Conservation (phyloP, 2,888 invertebrate genomes). For the Aphodius sticticus region DNA sequence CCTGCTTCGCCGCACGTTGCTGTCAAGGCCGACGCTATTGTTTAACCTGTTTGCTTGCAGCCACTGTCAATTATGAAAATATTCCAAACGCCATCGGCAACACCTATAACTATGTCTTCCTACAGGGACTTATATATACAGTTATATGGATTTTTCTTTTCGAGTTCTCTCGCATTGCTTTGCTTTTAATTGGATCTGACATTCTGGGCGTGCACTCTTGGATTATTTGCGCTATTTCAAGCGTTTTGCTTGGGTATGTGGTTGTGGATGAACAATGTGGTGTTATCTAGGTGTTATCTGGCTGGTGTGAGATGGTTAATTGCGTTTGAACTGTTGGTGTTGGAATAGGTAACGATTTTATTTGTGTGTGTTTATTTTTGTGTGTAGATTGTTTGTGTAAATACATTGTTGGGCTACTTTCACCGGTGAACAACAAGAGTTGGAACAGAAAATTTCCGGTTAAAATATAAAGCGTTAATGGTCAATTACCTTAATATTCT, state of each 20-base stretch:
- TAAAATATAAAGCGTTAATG: not conserved
- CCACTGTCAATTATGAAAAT: conserved; percentile 34
- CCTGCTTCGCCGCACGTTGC: conserved; percentile 20
- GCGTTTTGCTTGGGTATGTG: not conserved
- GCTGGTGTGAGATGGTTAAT: not conserved
- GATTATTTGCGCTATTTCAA: not conserved
- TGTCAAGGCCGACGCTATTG: conserved; percentile 33
- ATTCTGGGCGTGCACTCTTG: conserved; percentile 19
- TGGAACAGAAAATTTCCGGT: not conserved
- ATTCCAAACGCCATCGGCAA: conserved; percentile 30
- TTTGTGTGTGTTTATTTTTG: not conserved
- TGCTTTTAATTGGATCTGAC: conserved; percentile 15
- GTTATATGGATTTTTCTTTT: conserved; percentile 16
- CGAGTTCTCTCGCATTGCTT: not conserved
- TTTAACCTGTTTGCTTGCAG: conserved; percentile 33
- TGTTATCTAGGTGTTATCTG: not conserved
- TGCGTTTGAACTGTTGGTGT: not conserved
- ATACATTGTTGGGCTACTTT: not conserved
- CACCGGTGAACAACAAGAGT: not conserved
- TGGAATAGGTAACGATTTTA: not conserved
- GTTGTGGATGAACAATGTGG: not conserved
- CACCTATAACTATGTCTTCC: conserved; percentile 22
- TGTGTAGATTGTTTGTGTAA: not conserved
- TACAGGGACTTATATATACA: not conserved
- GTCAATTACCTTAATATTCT: no score